Evolutionary conservation across 2,888 invertebrate species (phyloP), one percentile per base, ranked within the genome.

Genomic region (Hoplodrina ambigua): DNA sequence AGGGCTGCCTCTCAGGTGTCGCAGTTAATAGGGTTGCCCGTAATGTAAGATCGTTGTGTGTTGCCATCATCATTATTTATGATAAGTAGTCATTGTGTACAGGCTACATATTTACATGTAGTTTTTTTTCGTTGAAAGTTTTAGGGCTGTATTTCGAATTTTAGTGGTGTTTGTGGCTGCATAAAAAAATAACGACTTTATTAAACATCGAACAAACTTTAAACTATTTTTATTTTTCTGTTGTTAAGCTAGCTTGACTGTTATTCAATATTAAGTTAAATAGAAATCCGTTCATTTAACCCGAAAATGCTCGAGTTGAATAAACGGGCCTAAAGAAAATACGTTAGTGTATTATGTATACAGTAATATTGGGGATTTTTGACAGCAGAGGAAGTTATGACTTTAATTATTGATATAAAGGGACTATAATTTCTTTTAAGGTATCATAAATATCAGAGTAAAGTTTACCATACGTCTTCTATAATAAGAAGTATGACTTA

Each of bases 1-100:
- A 90, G 90, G 91, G 91, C 78, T 87, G 87, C 86, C 86, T 86
- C 90, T 89, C 91, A 91, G 91, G 91, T 91, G 89, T 87, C 90
- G 85, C 75, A 69, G 82, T 72, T 89, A 89, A 89, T 87, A 89
- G 88, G 90, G 89, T 86, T 87, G 85, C 63, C 76, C 80, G 87
- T 87, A 85, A 87, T 82, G 84, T 85, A 86, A 81, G 84, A 86
- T 77, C 80, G 63, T 76, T 79, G 69, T 72, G 62, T 72, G 63
- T 77, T 75, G 68, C 72, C 72, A 81, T 75, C 77, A 72, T 83
- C 81, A 81, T 80, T 84, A 84, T 82, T 80, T 82, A 78, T 84
- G 76, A 69, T 83, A 84, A 80, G 80, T 83, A 74, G 77, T 69
- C 69, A 74, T 72, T 65, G 77, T 75, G 58, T 69, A 37, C 33